A percentile compares a stretch with the other conserved stretches of the same genome.
phyloP scores from a whole-genome alignment of 2,888 invertebrate species.

The Diaprepes abbreviatus region DNA sequence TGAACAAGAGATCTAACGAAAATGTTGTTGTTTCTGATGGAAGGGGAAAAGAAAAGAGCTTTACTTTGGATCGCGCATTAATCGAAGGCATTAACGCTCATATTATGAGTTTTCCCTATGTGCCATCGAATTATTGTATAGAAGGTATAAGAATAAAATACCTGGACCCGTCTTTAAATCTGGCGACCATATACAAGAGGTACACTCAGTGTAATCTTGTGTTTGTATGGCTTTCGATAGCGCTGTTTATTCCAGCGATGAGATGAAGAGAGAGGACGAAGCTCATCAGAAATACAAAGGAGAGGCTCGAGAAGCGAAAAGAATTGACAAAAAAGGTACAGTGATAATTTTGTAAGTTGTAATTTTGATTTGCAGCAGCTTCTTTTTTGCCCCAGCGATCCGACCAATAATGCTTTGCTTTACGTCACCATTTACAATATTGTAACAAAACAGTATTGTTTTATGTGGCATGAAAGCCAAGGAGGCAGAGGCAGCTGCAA shows the following conservation, averaged over 20 bases:
- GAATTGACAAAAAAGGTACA: neutral
- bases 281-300: too few species aligned
- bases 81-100: conserved; percentile 26
- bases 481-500: conserved; percentile 52
- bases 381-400: conserved; percentile 42
- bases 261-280: too few species aligned
- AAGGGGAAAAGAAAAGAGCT: too few species aligned
- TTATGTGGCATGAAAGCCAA: too few species aligned
- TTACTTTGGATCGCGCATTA: neutral
- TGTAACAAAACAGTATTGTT: neutral
- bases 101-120: conserved; percentile 41
- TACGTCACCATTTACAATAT: conserved; percentile 52
- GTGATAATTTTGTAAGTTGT: conserved; percentile 34
- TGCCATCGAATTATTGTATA: conserved; percentile 37
- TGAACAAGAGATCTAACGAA: too few species aligned
- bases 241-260: too few species aligned
- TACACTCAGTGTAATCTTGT: neutral
- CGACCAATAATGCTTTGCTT: conserved; percentile 51
- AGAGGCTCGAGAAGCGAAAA: neutral
- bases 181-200: neutral
- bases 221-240: too few species aligned
- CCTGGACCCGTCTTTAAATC: conserved; percentile 23
- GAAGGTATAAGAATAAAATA: conserved; percentile 20
- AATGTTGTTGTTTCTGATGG: too few species aligned
- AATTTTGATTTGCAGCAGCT: too few species aligned